Evolutionary conservation across 2,113 vertebrate genomes (phyloP).

Genomic region (Ploceus nigricollis): DNA sequence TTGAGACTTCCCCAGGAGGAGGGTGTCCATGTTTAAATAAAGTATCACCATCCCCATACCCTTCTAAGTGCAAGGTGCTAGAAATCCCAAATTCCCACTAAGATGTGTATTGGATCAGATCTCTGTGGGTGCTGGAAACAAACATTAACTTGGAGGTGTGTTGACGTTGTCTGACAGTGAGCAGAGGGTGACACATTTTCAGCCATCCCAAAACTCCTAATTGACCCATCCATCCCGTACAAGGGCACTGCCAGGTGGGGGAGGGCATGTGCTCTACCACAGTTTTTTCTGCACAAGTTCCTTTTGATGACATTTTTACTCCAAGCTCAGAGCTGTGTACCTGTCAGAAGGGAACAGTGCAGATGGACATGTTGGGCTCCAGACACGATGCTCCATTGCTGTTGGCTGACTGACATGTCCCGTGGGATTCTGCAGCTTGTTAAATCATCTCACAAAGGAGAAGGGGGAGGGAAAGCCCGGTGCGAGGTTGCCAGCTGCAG

Average conservation of each 20-base stretch:
- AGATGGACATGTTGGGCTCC: not conserved
- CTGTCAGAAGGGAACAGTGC: not conserved
- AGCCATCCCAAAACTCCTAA: not conserved
- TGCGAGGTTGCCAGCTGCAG: not conserved
- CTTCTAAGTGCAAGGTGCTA: not conserved
- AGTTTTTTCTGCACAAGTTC: not conserved
- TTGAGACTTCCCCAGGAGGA: not conserved
- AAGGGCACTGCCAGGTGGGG: not conserved
- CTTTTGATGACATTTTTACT: not conserved
- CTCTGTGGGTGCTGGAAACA: not conserved
- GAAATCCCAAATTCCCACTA: not conserved
- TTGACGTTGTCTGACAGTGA: not conserved
- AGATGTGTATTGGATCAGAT: rapidly evolving
- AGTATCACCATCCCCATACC: rapidly evolving
- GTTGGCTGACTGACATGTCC: not conserved
- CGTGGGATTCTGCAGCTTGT: not conserved
- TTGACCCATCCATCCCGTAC: not conserved
- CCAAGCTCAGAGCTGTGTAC: not conserved
- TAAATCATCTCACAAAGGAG: constrained; percentile 26
- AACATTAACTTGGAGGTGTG: not conserved
- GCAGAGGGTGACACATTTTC: not conserved
- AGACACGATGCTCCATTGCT: not conserved
- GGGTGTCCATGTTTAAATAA: not conserved
- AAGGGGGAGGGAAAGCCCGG: not conserved
- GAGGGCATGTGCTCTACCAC: not conserved